phyloP scores from a whole-genome alignment of 2,113 vertebrate species.

The Cairina moschata region DNA sequence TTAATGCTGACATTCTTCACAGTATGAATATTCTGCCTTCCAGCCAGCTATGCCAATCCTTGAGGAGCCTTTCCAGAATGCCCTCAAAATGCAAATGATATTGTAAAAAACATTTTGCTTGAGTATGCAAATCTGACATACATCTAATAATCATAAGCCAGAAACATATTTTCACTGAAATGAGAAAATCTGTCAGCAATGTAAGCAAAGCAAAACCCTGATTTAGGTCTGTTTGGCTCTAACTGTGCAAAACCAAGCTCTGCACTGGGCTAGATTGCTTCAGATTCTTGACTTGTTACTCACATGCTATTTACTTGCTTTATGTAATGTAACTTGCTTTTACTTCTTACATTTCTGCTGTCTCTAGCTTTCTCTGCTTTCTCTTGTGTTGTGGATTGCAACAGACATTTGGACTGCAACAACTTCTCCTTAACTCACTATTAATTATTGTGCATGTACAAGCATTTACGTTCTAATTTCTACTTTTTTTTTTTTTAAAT shows the following conservation, averaged over 20 bases:
- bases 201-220: constrained; percentile 19
- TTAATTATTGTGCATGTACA: not conserved
- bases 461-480: not conserved
- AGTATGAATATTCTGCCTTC: constrained; percentile 20
- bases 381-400: not conserved
- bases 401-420: not conserved
- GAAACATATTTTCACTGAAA: constrained; percentile 30
- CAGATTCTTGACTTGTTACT: not conserved
- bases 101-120: constrained; percentile 46
- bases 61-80: constrained; percentile 21
- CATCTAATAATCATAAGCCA: constrained; percentile 28
- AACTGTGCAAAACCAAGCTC: not conserved
- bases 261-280: not conserved
- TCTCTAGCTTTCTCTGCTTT: not conserved
- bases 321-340: not conserved
- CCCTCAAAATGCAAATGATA: constrained; percentile 27
- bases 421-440: not conserved
- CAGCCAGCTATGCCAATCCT: not conserved
- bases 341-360: not conserved
- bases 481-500: too few relatives aligned
- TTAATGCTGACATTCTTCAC: not conserved
- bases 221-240: not conserved
- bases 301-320: not conserved
- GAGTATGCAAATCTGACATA: constrained; percentile 39
- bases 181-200: constrained; percentile 22